phyloP scores from a whole-genome alignment of 2,888 invertebrate species.

The Aricia artaxerxes region DNA sequence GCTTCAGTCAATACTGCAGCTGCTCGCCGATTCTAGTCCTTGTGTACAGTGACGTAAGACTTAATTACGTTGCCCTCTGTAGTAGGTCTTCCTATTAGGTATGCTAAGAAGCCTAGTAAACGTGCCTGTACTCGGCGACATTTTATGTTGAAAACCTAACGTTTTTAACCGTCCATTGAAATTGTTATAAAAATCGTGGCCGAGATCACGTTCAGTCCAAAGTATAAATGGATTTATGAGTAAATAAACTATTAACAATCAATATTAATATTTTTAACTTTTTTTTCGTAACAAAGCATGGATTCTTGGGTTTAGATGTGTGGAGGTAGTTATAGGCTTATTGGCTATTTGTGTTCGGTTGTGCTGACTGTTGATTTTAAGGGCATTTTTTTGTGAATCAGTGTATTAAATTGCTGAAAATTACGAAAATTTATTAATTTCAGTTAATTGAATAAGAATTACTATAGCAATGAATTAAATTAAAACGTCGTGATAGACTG shows the following conservation, averaged over 20 bases:
- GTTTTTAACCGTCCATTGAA: not conserved
- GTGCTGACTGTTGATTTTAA: too few species aligned
- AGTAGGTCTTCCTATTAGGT: conserved; percentile 26
- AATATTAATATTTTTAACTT: not conserved
- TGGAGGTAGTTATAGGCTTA: not conserved
- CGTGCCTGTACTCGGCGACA: not conserved
- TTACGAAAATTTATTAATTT: not conserved
- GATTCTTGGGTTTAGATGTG: not conserved
- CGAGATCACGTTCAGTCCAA: not conserved
- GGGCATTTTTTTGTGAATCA: too few species aligned
- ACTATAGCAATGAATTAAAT: not conserved
- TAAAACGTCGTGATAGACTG: not conserved
- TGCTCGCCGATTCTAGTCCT: conserved; percentile 20
- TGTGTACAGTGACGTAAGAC: conserved; percentile 11
- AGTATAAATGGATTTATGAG: not conserved
- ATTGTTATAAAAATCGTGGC: not conserved
- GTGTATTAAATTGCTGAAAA: not conserved
- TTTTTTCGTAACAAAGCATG: not conserved
- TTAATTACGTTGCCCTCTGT: conserved; percentile 6
- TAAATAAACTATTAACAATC: not conserved
- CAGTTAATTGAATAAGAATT: not conserved
- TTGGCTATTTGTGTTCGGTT: too few species aligned
- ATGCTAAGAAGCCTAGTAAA: conserved; percentile 28
- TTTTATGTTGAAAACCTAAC: not conserved
- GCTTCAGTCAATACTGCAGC: not conserved